Evolutionary conservation across 2,888 invertebrate species (phyloP).

Genomic region (Zelleria hepariella): DNA sequence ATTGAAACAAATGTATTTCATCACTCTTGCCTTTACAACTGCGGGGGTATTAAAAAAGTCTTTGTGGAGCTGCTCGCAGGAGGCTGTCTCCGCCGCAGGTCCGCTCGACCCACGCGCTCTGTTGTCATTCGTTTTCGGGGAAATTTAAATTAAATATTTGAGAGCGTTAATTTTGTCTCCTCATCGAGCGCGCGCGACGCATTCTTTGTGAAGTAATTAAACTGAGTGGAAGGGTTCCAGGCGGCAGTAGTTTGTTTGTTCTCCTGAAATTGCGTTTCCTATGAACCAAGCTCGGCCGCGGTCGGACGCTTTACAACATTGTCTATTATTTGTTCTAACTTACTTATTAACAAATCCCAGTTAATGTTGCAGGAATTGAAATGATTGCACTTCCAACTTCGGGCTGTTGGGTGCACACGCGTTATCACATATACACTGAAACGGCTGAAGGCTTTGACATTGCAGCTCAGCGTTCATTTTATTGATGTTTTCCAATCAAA

Average conservation of each 20-base stretch:
- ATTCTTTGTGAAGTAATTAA: slow-evolving; percentile 73
- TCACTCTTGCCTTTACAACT: slow-evolving; percentile 25
- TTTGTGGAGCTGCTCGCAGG: slow-evolving; percentile 12
- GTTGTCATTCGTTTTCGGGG: slow-evolving; percentile 67
- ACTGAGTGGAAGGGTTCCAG: slow-evolving; percentile 69
- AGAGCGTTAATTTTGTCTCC: slow-evolving; percentile 72
- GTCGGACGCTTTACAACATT: slow-evolving; percentile 30
- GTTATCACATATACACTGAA: too few relatives aligned
- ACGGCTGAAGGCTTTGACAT: neutral
- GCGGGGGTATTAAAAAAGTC: slow-evolving; percentile 1
- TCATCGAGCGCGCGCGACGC: slow-evolving; percentile 69
- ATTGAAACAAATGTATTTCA: slow-evolving; percentile 51
- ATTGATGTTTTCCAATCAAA: slow-evolving; percentile 47
- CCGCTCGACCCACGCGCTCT: slow-evolving; percentile 31
- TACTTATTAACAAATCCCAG: neutral
- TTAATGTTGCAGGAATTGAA: neutral
- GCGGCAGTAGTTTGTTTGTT: slow-evolving; percentile 69
- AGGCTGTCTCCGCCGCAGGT: slow-evolving; percentile 33
- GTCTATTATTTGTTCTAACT: slow-evolving; percentile 24
- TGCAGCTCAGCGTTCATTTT: slow-evolving; percentile 6
- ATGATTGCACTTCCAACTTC: neutral
- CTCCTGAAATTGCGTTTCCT: slow-evolving; percentile 66
- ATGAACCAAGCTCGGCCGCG: slow-evolving; percentile 50
- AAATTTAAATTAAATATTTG: slow-evolving; percentile 73
- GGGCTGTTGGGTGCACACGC: neutral